Base-by-base conservation (phyloP, 2,888 invertebrate species). In the Plagiodera versicolora region DNA sequence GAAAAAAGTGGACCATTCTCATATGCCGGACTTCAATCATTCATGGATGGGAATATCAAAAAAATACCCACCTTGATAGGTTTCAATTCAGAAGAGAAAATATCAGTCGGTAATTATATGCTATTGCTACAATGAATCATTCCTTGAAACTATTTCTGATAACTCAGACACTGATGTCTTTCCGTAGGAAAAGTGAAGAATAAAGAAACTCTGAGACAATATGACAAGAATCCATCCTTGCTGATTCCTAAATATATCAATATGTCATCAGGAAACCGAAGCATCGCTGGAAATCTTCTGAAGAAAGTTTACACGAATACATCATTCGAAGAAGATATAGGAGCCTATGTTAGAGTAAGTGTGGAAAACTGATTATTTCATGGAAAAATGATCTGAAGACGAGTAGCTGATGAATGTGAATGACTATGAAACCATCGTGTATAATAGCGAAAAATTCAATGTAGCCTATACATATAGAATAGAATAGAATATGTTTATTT, bases 1-100 rank as follows among this genome's bases (percentile, higher is more conserved):
- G 65, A 65, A 56, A 45, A 55, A 19, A 51, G 35, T 28, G 58
- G 53, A 3, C 39, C 44, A 2, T 65, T 60, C 30, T 55, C 60
- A 18, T 44, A 55, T 20, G 44, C 44, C n/a, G 50, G 47, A 28
- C 56, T 51, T 54, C 55, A 60, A 30, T 50, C 62, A n/a, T 46
- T 58, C 35, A 50, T 58, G 20, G 30, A 53, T 17, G 52, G 55
- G 39, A 57, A 57, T 17, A 51, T 57, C 20, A 61, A 59, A 20
- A 58, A 61, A 52, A 49, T 66, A 9, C 65, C 65, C 10, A 49
- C 61, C 28, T 17, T 66, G 19, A 50, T 59, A n/a, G 65, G 65
- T n/a, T 63, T 60, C 19, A 66, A 55, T 20, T 66, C 65, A 1
- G 65, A 63, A 57, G 65, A 66, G 45, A 58, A 56, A 47, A 50